These are phyloP conservation scores for Geopemphigus sp. DNA, from an alignment of 1,140 invertebrate genomes.

Conservation along the genomic window DNA sequence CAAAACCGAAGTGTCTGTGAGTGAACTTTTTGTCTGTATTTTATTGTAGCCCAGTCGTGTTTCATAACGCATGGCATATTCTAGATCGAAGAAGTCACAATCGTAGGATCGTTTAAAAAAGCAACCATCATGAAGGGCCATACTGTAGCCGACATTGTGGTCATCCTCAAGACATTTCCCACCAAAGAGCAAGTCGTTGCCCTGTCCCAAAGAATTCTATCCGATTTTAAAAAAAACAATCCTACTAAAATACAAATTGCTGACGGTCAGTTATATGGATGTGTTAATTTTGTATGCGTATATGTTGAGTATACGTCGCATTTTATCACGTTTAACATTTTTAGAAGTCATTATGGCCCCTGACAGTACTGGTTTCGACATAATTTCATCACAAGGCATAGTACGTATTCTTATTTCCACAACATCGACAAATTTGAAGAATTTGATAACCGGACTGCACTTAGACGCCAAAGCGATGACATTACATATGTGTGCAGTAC, in stretches of 20 bases:
- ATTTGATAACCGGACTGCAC: constrained; percentile 63
- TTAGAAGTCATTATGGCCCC: constrained; percentile 40
- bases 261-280: background rate
- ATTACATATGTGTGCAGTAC: constrained; percentile 86
- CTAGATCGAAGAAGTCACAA: constrained; percentile 92
- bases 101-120: constrained; percentile 97
- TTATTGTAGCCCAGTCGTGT: too few relatives aligned
- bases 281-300: too few relatives aligned
- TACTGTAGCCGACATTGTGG: constrained; percentile 94
- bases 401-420: constrained; percentile 66
- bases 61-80: too few relatives aligned
- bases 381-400: constrained; percentile 55
- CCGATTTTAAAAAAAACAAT: constrained; percentile 31
- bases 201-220: constrained; percentile 55
- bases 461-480: constrained; percentile 77
- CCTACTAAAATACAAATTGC: constrained; percentile 26
- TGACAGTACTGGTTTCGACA: constrained; percentile 39
- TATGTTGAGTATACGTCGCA: background rate
- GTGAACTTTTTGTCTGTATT: too few relatives aligned
- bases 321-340: background rate
- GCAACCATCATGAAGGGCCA: constrained; percentile 95
- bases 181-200: constrained; percentile 85
- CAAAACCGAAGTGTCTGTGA: constrained; percentile 92
- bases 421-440: constrained; percentile 64
- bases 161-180: constrained; percentile 96